phyloP scores from a whole-genome alignment of 2,113 vertebrate species.

The Aphelocoma coerulescens region DNA sequence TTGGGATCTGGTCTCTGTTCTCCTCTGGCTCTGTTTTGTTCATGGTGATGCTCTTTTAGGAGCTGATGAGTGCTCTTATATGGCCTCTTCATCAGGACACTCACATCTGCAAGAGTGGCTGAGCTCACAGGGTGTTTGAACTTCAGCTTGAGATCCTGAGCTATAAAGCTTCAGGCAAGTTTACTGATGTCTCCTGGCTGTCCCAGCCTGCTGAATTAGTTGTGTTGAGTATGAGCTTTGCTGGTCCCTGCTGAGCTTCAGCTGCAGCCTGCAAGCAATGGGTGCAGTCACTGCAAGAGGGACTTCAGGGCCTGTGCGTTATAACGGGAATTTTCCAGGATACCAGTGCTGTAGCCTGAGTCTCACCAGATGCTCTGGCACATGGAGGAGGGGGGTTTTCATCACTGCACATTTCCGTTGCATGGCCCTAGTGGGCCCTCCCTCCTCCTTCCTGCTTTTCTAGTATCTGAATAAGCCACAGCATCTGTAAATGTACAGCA shows the following conservation, averaged over 20 bases:
- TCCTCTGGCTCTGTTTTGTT: not conserved
- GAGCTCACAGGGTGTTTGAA: not conserved
- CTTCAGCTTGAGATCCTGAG: not conserved
- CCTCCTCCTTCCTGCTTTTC: not conserved
- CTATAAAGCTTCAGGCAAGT: not conserved
- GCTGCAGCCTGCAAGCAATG: not conserved
- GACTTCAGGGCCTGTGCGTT: not conserved
- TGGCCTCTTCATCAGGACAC: not conserved
- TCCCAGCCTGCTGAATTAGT: not conserved
- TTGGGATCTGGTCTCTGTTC: not conserved
- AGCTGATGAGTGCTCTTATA: not conserved
- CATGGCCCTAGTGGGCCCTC: not conserved
- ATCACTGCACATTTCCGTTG: not conserved
- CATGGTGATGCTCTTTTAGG: not conserved
- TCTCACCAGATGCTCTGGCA: not conserved
- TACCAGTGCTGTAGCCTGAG: fast-evolving
- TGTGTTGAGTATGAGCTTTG: not conserved
- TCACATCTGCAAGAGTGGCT: not conserved
- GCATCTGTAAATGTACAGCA: not conserved
- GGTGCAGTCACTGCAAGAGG: not conserved
- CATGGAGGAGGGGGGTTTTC: not conserved
- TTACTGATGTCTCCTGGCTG: not conserved
- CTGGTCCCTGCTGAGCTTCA: not conserved
- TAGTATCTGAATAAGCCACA: not conserved
- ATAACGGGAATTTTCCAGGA: fast-evolving